Base-by-base conservation (phyloP, 2,797 vertebrate genomes). In the Thamnophis elegans region DNA sequence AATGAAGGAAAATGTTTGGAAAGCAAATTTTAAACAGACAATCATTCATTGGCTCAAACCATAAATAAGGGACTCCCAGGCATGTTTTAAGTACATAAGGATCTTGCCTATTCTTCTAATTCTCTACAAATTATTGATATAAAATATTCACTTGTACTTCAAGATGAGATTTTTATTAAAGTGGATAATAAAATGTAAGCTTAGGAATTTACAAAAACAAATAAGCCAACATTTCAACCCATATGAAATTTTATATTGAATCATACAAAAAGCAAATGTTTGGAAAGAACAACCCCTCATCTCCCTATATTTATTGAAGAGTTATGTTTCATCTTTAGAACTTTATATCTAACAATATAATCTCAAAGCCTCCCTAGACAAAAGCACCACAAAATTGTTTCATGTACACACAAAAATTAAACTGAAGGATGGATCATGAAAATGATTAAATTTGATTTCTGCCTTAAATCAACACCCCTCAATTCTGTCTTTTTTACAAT, bases 401-500 rank as follows among this genome's bases (percentile, higher is more conserved):
- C 91, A 28, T 92, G 90, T 94, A 91, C 92, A 94, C 78, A 2
- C 95, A 92, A 95, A 95, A 16, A 92, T 10, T 93, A 28, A 92
- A 5, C 16, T 95, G 85, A 94, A 91, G 14, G 92, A 5, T 54
- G 73, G 3, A 0, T 59, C 16, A 92, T n/a, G 90, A 62, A 94
- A 92, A 18, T 91, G 59, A 93, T 92, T 90, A 91, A 85, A 91
- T 91, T 55, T 89, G 82, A 93, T 87, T 94, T 90, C 54, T 93
- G 87, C 92, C 89, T 95, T 93, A 60, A 93, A 94, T 94, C 22
- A 91, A 60, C 88, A 5, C 88, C 87, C 91, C 88, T 54, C 60
- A 3, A 95, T 95, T 94, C 28, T 91, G 89, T 82, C 0, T 42
- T 55, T 92, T 89, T 28, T 68, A 26, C 36, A 65, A 58, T 60